These are phyloP conservation scores for Eretmocerus hayati DNA, from an alignment of 2,888 invertebrate species.

Conservation along the genomic window DNA sequence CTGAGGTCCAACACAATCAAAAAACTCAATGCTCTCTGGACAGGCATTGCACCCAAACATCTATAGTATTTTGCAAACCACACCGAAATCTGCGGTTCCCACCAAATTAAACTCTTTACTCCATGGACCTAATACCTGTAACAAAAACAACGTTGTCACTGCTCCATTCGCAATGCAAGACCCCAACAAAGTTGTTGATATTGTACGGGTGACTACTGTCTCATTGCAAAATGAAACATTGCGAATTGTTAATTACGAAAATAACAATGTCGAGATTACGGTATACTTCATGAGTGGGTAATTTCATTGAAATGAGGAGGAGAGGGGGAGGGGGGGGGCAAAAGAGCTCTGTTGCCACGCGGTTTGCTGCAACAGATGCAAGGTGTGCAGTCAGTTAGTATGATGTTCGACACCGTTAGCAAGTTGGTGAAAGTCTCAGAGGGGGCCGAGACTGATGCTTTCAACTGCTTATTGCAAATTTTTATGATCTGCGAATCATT, in stretches of 20 bases:
- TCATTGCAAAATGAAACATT: slow-evolving; percentile 22
- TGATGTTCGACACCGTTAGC: slow-evolving; percentile 15
- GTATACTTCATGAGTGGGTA: slow-evolving; percentile 18
- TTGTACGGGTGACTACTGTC: background rate
- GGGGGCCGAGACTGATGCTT: too few species aligned
- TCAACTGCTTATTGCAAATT: slow-evolving; percentile 10
- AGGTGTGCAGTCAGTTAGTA: slow-evolving; percentile 5
- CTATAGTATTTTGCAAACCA: too few species aligned
- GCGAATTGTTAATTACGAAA: slow-evolving; percentile 25
- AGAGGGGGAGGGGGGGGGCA: too few species aligned
- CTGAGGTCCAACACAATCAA: too few species aligned
- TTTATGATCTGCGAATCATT: slow-evolving; percentile 22
- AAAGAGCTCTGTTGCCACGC: too few species aligned
- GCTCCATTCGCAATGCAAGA: background rate
- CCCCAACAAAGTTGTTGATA: background rate
- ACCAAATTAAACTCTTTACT: too few species aligned
- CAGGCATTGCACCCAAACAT: too few species aligned
- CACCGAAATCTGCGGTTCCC: too few species aligned
- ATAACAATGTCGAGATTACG: slow-evolving; percentile 24
- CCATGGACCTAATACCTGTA: too few species aligned
- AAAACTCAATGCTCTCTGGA: too few species aligned
- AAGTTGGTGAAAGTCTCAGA: slow-evolving; percentile 15
- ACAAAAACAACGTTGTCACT: too few species aligned
- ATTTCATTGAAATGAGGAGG: slow-evolving; percentile 13
- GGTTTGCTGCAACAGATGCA: background rate